A percentile compares a stretch with the other conserved stretches of the same genome.
Evolutionary conservation across 2,888 invertebrate genomes (phyloP).

Genomic region (Ditula angustiorana): DNA sequence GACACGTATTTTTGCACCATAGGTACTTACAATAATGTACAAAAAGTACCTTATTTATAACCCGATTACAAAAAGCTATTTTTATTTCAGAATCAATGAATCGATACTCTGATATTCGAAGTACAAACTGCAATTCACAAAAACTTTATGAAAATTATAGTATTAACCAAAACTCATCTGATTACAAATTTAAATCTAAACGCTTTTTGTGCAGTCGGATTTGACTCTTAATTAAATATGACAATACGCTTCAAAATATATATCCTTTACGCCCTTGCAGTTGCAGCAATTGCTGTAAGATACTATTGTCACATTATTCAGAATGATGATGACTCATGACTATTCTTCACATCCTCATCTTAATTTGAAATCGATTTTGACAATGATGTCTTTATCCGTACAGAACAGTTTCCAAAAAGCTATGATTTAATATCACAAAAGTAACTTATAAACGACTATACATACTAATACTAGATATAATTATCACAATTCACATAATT

Average conservation of each 20-base stretch:
- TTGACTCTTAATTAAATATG: no score
- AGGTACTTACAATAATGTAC: slow-evolving; percentile 38
- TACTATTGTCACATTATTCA: background rate
- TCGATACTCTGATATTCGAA: no score
- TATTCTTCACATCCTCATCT: background rate
- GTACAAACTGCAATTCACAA: no score
- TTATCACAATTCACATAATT: slow-evolving; percentile 19
- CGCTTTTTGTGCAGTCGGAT: no score
- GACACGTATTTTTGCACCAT: slow-evolving; percentile 38
- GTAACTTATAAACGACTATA: slow-evolving; percentile 7
- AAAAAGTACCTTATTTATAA: slow-evolving; percentile 9
- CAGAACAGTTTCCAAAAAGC: slow-evolving; percentile 10
- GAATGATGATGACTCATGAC: background rate
- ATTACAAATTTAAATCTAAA: no score
- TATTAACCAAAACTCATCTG: no score
- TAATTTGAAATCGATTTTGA: background rate
- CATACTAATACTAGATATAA: slow-evolving; percentile 15
- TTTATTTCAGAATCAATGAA: no score
- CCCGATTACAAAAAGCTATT: background rate
- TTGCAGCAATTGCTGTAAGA: background rate
- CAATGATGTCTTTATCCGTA: slow-evolving; percentile 22
- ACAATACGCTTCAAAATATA: no score
- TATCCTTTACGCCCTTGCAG: no score
- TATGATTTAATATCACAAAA: slow-evolving; percentile 37
- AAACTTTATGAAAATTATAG: no score